These are phyloP conservation scores for Myioborus miniatus DNA, from an alignment of 2,797 vertebrate species.

Conservation along the genomic window DNA sequence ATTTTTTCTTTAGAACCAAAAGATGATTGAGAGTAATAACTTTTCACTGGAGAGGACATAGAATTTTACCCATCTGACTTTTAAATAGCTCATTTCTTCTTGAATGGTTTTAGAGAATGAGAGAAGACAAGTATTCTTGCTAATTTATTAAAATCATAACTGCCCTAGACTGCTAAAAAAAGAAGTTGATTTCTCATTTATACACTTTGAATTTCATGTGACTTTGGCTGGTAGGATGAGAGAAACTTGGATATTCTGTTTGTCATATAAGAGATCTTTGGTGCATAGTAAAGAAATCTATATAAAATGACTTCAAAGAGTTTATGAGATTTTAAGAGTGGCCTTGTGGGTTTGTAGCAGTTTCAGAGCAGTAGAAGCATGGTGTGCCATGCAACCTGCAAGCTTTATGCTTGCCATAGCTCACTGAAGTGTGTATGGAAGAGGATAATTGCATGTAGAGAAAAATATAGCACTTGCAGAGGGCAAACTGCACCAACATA, in stretches of 20 bases:
- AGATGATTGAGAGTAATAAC: neutral
- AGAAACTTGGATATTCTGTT: neutral
- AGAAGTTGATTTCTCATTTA: neutral
- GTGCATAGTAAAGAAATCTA: neutral
- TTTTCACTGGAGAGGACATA: neutral
- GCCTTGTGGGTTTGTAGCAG: neutral
- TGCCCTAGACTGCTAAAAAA: neutral
- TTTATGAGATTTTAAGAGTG: neutral
- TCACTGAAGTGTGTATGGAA: neutral
- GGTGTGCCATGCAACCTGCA: neutral
- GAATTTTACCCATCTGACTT: neutral
- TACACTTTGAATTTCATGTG: neutral
- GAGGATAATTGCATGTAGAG: neutral
- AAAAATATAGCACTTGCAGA: neutral
- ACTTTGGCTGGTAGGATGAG: neutral
- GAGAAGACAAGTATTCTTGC: neutral
- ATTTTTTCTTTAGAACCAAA: neutral
- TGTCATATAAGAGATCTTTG: neutral
- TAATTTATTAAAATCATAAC: neutral
- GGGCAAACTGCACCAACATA: neutral
- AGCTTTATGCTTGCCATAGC: neutral
- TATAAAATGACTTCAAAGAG: neutral
- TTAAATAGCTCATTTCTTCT: neutral
- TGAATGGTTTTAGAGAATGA: neutral
- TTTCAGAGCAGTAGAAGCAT: neutral